phyloP scores from a whole-genome alignment of 1,140 invertebrate species.

The Drosophila kikkawai region DNA sequence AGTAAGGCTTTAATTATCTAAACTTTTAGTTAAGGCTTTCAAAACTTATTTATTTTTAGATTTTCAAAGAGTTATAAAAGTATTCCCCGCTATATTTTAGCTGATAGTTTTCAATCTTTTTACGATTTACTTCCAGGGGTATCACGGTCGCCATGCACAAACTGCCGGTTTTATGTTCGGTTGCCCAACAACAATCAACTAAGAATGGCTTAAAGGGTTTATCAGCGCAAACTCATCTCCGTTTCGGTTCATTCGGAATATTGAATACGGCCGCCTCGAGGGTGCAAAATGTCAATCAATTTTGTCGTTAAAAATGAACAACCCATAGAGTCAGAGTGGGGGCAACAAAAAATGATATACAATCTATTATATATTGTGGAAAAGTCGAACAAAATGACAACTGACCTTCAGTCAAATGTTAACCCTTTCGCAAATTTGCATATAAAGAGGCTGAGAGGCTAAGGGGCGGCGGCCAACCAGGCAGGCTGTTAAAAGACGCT shows the following conservation, averaged over 20 bases:
- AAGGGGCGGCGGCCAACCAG: neutral
- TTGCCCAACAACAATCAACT: slow-evolving; percentile 61
- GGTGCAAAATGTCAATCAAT: slow-evolving; percentile 81
- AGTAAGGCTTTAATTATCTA: neutral
- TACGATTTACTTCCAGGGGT: neutral
- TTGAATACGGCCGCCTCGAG: slow-evolving; percentile 74
- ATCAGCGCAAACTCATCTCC: slow-evolving; percentile 68
- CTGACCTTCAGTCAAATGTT: slow-evolving; percentile 80
- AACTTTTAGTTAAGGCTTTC: neutral
- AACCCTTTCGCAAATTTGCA: slow-evolving; percentile 79
- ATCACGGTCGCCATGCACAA: neutral
- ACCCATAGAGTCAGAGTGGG: neutral
- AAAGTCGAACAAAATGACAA: slow-evolving; percentile 71
- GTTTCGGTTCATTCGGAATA: slow-evolving; percentile 55
- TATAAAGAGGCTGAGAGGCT: slow-evolving; percentile 64
- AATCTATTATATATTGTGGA: slow-evolving; percentile 62
- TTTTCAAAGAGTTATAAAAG: neutral
- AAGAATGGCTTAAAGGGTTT: slow-evolving; percentile 73
- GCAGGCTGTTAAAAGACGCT: slow-evolving; percentile 73
- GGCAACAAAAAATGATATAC: slow-evolving; percentile 63
- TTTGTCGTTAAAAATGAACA: slow-evolving; percentile 76
- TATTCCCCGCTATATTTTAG: neutral
- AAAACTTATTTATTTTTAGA: neutral
- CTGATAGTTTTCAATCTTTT: no score
- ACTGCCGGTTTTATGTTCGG: slow-evolving; percentile 3